Evolutionary conservation across 2,113 vertebrate genomes (phyloP).

Genomic region (Loxodonta africana): DNA sequence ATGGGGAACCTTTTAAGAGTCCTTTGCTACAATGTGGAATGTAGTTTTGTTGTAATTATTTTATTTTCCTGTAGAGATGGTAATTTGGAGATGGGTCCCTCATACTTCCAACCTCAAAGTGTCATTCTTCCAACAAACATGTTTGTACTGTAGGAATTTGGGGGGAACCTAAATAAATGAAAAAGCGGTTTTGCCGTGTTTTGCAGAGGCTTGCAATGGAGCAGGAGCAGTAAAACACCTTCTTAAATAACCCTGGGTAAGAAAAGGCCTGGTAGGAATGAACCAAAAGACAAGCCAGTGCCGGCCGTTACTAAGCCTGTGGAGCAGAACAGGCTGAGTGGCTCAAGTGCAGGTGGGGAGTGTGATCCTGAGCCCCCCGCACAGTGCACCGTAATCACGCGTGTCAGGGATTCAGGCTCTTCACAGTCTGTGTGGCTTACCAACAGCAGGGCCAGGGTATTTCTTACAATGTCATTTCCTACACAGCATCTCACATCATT

Average conservation of each 20-base stretch:
- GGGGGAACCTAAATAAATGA: neutral
- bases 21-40: neutral
- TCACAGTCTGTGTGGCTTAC: neutral
- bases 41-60: accelerated
- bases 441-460: neutral
- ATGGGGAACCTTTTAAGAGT: neutral
- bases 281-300: neutral
- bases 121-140: neutral
- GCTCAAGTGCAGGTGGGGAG: too few relatives aligned
- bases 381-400: too few relatives aligned
- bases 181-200: neutral
- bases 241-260: neutral
- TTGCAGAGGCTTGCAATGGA: neutral
- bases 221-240: accelerated
- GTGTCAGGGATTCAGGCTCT: neutral
- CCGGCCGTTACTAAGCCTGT: too few relatives aligned
- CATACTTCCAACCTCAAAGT: accelerated
- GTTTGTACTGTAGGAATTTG: neutral
- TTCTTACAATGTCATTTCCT: neutral
- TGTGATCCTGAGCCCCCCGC: neutral
- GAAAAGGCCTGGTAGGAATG: neutral
- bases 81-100: neutral
- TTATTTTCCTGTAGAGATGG: accelerated
- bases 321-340: neutral
- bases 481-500: neutral